Evolutionary conservation across 2,113 vertebrate genomes (phyloP).

Genomic region (Gasterosteus aculeatus): DNA sequence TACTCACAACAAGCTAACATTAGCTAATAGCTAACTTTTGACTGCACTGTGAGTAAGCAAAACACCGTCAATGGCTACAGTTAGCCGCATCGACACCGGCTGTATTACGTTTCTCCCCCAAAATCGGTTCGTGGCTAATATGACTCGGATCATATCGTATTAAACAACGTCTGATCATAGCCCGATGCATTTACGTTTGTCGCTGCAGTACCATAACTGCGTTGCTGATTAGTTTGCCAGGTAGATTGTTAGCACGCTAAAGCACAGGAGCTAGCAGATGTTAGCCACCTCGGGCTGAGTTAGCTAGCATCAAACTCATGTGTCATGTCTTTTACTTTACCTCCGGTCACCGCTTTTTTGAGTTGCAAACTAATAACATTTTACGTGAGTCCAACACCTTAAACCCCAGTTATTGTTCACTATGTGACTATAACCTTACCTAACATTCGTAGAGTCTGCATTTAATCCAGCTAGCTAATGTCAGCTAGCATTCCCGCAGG

Average conservation of each 20-base stretch:
- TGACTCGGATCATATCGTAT: rapidly evolving
- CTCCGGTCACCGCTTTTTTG: background rate
- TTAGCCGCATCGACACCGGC: constrained; percentile 5
- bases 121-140: background rate
- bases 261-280: constrained; percentile 2
- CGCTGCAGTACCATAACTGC: rapidly evolving
- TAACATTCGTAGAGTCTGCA: rapidly evolving
- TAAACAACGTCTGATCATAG: background rate
- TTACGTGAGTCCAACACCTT: background rate
- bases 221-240: background rate
- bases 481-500: background rate
- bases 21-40: constrained; percentile 46
- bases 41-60: constrained; percentile 79
- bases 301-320: constrained; percentile 27
- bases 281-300: constrained; percentile 4
- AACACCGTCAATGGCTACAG: constrained; percentile 47
- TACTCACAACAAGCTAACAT: constrained; percentile 1
- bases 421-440: background rate
- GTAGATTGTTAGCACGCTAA: constrained; percentile 6
- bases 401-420: rapidly evolving
- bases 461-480: background rate
- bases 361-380: background rate
- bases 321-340: constrained; percentile 48
- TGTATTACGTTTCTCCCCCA: background rate
- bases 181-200: rapidly evolving